phyloP scores from a whole-genome alignment of 23 tunicate genomes.

The Botrylloides violaceus region DNA sequence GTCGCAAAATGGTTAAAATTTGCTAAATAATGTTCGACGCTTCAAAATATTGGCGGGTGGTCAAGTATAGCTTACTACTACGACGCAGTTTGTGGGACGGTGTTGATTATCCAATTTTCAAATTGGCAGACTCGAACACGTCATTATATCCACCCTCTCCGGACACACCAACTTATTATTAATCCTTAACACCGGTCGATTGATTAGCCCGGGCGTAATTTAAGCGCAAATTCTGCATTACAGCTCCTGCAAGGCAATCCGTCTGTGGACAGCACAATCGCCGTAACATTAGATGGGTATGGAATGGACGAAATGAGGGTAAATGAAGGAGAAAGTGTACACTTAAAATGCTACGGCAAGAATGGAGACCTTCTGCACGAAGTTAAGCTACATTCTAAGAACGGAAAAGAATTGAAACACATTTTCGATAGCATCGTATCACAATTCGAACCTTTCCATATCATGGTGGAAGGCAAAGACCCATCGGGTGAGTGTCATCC shows the following conservation, averaged over 20 bases:
- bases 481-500: not conserved
- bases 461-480: not conserved
- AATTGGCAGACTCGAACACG: too few species aligned
- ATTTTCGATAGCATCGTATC: not conserved
- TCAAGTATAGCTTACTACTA: too few species aligned
- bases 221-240: too few species aligned
- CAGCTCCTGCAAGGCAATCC: not conserved
- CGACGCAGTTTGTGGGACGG: too few species aligned
- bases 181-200: too few species aligned
- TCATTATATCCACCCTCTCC: too few species aligned
- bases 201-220: too few species aligned
- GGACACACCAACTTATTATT: too few species aligned
- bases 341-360: not conserved
- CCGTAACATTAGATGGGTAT: not conserved
- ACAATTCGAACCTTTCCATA: not conserved
- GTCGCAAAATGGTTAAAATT: not conserved
- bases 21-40: not conserved
- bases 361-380: not conserved
- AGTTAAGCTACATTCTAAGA: not conserved
- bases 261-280: not conserved
- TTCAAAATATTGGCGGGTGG: too few species aligned
- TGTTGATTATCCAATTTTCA: too few species aligned
- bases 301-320: not conserved
- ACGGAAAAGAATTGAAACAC: not conserved
- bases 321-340: not conserved